Evolutionary conservation across 2,888 invertebrate species (phyloP), one percentile per base, ranked within the genome.

Genomic region (Abscondita cerata): DNA sequence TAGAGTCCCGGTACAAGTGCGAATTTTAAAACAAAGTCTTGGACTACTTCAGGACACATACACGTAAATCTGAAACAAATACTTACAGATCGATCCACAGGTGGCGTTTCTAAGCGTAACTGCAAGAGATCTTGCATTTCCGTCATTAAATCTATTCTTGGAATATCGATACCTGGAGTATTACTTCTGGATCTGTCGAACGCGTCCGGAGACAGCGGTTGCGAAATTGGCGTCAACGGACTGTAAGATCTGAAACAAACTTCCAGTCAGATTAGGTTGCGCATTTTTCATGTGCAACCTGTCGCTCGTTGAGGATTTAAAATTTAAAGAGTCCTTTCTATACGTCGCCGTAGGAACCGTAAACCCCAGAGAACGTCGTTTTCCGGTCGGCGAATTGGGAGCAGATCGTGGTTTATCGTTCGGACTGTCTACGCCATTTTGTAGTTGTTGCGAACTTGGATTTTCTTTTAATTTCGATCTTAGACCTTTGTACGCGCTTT

Each of bases 401-500:
- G 88, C 89, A 2, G 89, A 89, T 63, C 83, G 78, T 9, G 86
- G 86, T 67, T 85, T 81, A 52, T 78, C 78, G 33, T 70, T 70
- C 15, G 70, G 67, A 59, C 73, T 71, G 34, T 74, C 73, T 34
- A 75, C 56, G 50, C 79, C 78, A 59, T 79, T 77, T 51, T 76
- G 73, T 51, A 79, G 66, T 36, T 75, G 76, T 38, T 78, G 78
- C 0, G 76, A 76, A 34, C 65, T 70, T 67, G 75, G 80, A 62
- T 75, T 78, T 57, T 80, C 81, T 52, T 83, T 83, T 54, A 85
- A 75, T 80, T 88, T 90, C 48, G 89, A 89, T 71, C 87, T 85
- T 20, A 92, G 82, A 59, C 89, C 92, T 78, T 90, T 91, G 74
- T 91, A 91, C 1, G 89, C 92, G 57, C 89, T 89, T 76, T 89